Evolutionary conservation across 2,797 vertebrate species (phyloP).

Genomic region (Pelodytes ibericus): DNA sequence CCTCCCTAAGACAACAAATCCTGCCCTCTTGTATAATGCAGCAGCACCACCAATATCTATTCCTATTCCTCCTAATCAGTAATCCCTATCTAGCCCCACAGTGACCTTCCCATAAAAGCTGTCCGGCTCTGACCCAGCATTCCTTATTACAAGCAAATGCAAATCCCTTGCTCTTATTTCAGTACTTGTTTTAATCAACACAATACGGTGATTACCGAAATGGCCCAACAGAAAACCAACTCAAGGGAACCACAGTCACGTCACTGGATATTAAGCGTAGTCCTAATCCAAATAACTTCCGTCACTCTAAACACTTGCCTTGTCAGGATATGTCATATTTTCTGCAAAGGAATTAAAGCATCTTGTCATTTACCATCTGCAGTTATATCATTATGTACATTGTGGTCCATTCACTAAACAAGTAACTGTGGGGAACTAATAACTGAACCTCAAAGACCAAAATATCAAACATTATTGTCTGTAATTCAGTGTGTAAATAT

Average conservation of each 20-base stretch:
- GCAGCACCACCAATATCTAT: background rate
- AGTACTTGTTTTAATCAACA: constrained; percentile 23
- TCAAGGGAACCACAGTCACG: constrained; percentile 20
- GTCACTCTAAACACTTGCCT: background rate
- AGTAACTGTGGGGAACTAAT: no score
- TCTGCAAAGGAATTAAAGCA: no score
- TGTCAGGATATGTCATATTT: no score
- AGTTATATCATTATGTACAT: no score
- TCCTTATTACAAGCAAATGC: constrained; percentile 5
- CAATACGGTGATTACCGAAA: constrained; percentile 28
- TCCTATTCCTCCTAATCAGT: background rate
- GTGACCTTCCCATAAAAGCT: constrained; percentile 24
- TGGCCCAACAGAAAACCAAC: constrained; percentile 6
- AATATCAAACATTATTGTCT: no score
- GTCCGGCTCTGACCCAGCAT: constrained; percentile 3
- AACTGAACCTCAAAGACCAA: no score
- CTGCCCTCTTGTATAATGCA: background rate
- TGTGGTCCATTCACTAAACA: no score
- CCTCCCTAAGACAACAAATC: background rate
- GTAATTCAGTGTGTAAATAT: no score
- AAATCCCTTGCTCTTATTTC: constrained; percentile 33
- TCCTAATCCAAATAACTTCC: background rate
- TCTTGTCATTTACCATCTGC: no score
- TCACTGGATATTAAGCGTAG: constrained; percentile 1
- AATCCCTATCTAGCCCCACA: constrained; percentile 17